Conservation (phyloP, 2,797 vertebrate species). For the Okamejei kenojei region DNA sequence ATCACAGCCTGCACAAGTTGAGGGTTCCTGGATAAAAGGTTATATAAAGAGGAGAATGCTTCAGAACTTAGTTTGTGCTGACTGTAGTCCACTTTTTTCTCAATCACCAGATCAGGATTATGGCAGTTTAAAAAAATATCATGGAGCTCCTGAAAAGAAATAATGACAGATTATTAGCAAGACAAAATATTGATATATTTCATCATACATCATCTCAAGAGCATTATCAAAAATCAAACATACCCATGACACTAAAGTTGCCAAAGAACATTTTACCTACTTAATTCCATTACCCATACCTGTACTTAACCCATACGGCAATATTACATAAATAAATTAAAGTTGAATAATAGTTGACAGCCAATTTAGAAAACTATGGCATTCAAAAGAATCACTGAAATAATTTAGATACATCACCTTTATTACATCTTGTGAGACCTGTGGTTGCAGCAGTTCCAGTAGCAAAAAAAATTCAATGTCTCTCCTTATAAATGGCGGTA, state of each 20-base stretch:
- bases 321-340: no score
- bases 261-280: background rate
- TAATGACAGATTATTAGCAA: slow-evolving; percentile 33
- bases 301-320: no score
- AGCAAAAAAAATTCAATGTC: slow-evolving; percentile 82
- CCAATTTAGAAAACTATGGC: background rate
- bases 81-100: slow-evolving; percentile 48
- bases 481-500: slow-evolving; percentile 55
- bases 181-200: background rate
- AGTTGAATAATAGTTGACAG: background rate
- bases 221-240: background rate
- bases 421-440: slow-evolving; percentile 62
- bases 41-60: slow-evolving; percentile 63
- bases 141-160: slow-evolving; percentile 69
- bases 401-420: slow-evolving; percentile 57
- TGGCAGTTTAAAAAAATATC: slow-evolving; percentile 58
- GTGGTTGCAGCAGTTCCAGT: slow-evolving; percentile 75
- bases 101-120: slow-evolving; percentile 46
- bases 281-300: background rate
- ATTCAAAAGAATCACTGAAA: background rate
- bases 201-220: background rate
- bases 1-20: slow-evolving; percentile 67
- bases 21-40: slow-evolving; percentile 63
- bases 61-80: slow-evolving; percentile 52
- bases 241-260: background rate